These are phyloP conservation scores for Euwallacea fornicatus DNA, from an alignment of 1,140 invertebrate genomes.

Conservation along the genomic window DNA sequence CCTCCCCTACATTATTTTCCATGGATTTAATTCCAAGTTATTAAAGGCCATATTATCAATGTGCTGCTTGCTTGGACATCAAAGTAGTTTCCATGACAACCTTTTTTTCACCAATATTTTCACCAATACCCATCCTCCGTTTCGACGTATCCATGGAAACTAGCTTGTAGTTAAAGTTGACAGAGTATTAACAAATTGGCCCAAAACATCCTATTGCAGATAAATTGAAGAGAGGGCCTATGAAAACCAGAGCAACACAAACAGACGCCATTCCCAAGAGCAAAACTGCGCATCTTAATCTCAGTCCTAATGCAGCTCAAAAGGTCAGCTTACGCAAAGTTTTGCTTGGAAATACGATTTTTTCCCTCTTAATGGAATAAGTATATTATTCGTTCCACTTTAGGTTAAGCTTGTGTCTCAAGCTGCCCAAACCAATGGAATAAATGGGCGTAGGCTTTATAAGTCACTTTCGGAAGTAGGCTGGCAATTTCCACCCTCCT, in stretches of 20 bases:
- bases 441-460: conserved; percentile 70
- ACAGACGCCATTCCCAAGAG: conserved; percentile 75
- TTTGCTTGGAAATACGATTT: background rate
- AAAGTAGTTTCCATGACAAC: background rate
- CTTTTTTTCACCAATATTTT: too few relatives aligned
- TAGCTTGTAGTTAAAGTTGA: too few relatives aligned
- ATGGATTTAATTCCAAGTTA: too few relatives aligned
- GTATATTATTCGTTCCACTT: background rate
- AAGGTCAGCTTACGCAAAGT: conserved; percentile 55
- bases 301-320: conserved; percentile 66
- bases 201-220: conserved; percentile 56
- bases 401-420: conserved; percentile 86
- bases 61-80: background rate
- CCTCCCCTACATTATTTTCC: too few relatives aligned
- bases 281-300: conserved; percentile 71
- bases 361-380: background rate
- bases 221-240: conserved; percentile 79
- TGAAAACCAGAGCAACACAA: conserved; percentile 92
- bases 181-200: too few relatives aligned
- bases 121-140: too few relatives aligned
- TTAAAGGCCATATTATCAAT: background rate
- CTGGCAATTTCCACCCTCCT: conserved; percentile 44
- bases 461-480: conserved; percentile 84
- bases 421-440: conserved; percentile 84
- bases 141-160: too few relatives aligned